phyloP scores from a whole-genome alignment of 2,797 vertebrate species.

The Poliocrania exsul region DNA sequence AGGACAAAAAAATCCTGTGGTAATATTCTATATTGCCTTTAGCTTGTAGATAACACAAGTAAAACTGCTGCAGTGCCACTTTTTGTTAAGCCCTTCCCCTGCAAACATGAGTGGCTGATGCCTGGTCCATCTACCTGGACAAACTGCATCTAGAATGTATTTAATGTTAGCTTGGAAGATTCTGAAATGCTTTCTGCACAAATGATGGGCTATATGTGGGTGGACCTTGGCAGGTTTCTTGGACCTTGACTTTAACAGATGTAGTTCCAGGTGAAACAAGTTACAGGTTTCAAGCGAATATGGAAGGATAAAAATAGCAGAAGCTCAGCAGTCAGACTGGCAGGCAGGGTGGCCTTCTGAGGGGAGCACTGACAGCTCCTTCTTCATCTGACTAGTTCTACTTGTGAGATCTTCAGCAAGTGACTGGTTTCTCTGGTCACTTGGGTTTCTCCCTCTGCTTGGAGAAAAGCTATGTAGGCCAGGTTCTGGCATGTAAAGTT shows the following conservation, averaged over 20 bases:
- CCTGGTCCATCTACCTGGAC: background rate
- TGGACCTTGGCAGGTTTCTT: background rate
- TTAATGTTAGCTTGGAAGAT: background rate
- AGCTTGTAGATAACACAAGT: background rate
- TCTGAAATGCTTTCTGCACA: background rate
- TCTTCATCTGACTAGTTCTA: background rate
- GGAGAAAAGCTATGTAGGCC: fast-evolving
- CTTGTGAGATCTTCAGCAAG: background rate
- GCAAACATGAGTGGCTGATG: background rate
- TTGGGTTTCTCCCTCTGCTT: background rate
- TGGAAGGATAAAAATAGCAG: conserved; percentile 8
- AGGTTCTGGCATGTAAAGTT: background rate
- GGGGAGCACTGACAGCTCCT: background rate
- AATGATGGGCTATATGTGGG: background rate
- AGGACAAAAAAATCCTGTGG: background rate
- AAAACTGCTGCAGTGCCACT: background rate
- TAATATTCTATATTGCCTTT: background rate
- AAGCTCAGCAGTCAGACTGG: background rate
- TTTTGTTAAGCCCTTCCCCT: background rate
- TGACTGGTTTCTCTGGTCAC: background rate
- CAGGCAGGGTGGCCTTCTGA: background rate
- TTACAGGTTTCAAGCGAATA: conserved; percentile 11
- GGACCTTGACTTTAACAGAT: background rate
- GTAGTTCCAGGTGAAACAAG: conserved; percentile 20
- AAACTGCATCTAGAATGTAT: background rate